Percentiles rank a stretch among this genome's conserved stretches.
Conservation (phyloP, 2,797 vertebrate genomes). For the Mareca penelope region DNA sequence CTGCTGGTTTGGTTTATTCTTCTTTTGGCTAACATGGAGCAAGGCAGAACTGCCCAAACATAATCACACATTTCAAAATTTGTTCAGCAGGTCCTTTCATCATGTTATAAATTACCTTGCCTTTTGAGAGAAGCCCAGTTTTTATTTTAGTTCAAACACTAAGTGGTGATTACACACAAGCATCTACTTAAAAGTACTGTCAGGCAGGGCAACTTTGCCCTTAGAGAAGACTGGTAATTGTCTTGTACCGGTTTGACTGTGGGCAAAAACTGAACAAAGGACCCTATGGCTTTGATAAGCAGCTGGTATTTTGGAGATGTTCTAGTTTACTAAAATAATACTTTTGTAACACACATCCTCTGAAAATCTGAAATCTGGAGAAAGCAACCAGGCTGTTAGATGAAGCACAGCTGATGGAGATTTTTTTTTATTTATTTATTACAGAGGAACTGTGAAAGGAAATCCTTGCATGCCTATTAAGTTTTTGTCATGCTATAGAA, state of each 20-base stretch:
- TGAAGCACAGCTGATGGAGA: not conserved
- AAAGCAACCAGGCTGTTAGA: not conserved
- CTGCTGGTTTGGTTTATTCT: not conserved
- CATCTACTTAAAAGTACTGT: not conserved
- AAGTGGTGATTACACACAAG: not conserved
- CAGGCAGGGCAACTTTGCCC: not conserved
- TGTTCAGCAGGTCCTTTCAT: not conserved
- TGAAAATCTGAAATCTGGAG: not conserved
- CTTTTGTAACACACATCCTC: not conserved
- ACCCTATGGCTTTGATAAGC: not conserved
- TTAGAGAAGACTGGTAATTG: not conserved
- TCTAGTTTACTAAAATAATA: not conserved
- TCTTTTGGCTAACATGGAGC: not conserved
- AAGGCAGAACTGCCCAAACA: not conserved
- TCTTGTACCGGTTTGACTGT: not conserved
- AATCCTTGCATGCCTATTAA: not conserved
- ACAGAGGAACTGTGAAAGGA: not conserved
- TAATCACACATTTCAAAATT: not conserved
- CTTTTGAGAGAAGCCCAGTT: not conserved
- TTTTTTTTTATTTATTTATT: not conserved
- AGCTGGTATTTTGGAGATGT: not conserved
- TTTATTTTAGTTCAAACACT: not conserved
- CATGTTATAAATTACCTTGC: not conserved
- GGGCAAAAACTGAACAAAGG: not conserved
- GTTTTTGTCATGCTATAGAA: not conserved